Evolutionary conservation across 2,888 invertebrate species (phyloP).

Genomic region (Ecliptopera silaceata): DNA sequence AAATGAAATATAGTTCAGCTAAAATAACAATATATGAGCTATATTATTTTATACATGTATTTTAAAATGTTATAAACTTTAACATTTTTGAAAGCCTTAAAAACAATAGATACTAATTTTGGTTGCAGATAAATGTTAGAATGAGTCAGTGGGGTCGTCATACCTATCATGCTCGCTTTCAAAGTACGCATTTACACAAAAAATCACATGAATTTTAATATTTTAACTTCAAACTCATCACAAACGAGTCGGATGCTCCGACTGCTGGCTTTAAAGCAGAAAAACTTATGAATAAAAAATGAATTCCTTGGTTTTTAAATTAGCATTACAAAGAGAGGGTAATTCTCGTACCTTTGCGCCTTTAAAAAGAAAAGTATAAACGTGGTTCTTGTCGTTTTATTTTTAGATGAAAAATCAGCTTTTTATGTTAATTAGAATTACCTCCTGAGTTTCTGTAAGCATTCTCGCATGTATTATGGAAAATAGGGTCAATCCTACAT

Average conservation of each 20-base stretch:
- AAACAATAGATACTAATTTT: too few relatives aligned
- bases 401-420: slow-evolving; percentile 69
- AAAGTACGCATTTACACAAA: slow-evolving; percentile 44
- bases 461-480: not conserved
- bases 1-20: too few relatives aligned
- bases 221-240: slow-evolving; percentile 69
- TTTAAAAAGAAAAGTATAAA: slow-evolving; percentile 73
- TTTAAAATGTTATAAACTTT: too few relatives aligned
- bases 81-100: too few relatives aligned
- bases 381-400: slow-evolving; percentile 70
- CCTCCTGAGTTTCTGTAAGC: slow-evolving; percentile 2
- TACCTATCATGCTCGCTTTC: slow-evolving; percentile 37
- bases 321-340: slow-evolving; percentile 81
- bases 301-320: slow-evolving; percentile 82
- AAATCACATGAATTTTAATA: slow-evolving; percentile 56
- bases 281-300: slow-evolving; percentile 83
- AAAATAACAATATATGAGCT: too few relatives aligned
- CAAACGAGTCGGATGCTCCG: slow-evolving; percentile 73
- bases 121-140: slow-evolving; percentile 24
- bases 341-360: slow-evolving; percentile 78
- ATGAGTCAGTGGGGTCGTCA: slow-evolving; percentile 31
- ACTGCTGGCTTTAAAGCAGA: slow-evolving; percentile 77
- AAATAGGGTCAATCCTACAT: not conserved
- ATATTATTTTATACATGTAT: too few relatives aligned
- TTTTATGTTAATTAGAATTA: slow-evolving; percentile 46